These are phyloP conservation scores for Marronus borbonicus DNA, from an alignment of 2,888 invertebrate genomes.

Conservation along the genomic window DNA sequence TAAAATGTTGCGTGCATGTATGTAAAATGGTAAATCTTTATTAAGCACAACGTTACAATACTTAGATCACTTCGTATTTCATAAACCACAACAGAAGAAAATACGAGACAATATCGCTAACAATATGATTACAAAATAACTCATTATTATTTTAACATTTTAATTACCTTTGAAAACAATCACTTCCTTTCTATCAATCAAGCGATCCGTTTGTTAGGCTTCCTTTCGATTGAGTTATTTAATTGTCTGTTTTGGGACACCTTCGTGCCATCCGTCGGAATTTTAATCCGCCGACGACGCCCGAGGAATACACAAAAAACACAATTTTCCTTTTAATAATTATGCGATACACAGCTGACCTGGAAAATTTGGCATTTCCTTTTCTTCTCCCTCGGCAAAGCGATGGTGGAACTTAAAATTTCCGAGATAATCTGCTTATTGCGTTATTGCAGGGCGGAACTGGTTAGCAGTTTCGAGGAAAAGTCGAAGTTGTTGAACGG, in stretches of 20 bases:
- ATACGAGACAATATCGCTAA: no score
- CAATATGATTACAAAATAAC: no score
- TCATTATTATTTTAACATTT: no score
- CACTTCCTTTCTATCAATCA: constrained; percentile 1
- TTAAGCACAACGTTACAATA: no score
- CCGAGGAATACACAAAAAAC: constrained; percentile 7
- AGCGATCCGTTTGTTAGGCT: neutral
- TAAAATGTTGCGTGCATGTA: no score
- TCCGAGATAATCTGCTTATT: constrained; percentile 26
- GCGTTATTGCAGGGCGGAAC: constrained; percentile 9
- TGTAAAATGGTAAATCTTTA: no score
- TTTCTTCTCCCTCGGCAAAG: constrained; percentile 6
- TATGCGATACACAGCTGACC: constrained; percentile 15
- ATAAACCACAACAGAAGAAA: no score
- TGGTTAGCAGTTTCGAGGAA: constrained; percentile 4
- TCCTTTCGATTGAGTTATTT: constrained; percentile 12
- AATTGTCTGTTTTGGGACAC: constrained; percentile 15
- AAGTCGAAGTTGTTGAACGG: neutral
- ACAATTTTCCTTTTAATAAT: constrained; percentile 27
- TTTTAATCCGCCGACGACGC: constrained; percentile 7
- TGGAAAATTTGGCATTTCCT: constrained; percentile 27
- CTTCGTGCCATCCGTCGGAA: constrained; percentile 4
- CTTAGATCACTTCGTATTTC: no score
- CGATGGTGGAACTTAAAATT: constrained; percentile 13
- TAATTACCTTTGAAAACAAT: neutral